Conservation (phyloP, 2,888 invertebrate species). For the Carcina quercana region DNA sequence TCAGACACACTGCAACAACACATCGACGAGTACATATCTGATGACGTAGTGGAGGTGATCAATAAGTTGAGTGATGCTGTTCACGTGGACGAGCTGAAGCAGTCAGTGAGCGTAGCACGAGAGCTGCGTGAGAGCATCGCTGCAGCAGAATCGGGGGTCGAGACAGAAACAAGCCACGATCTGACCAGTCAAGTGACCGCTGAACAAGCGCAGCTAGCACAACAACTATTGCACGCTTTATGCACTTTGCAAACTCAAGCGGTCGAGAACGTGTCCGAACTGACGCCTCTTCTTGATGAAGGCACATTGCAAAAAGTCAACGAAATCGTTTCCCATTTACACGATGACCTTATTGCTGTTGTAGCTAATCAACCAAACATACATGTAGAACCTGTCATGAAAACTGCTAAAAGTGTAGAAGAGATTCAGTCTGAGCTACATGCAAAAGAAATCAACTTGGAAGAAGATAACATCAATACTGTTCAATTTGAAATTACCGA, state of each 20-base stretch:
- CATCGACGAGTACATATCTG: conserved; percentile 34
- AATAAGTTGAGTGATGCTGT: conserved; percentile 21
- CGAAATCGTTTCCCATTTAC: conserved; percentile 1
- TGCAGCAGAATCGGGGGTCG: background rate
- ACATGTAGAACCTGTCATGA: too few species aligned
- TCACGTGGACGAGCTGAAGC: conserved; percentile 24
- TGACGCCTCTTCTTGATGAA: background rate
- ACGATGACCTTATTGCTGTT: conserved; percentile 3
- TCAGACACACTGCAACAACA: conserved; percentile 25
- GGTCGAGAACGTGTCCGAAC: background rate
- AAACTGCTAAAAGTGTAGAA: too few species aligned
- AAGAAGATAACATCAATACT: too few species aligned
- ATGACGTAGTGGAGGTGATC: conserved; percentile 25
- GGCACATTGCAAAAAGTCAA: background rate
- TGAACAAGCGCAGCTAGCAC: background rate
- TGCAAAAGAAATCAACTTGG: too few species aligned
- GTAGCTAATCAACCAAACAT: too few species aligned
- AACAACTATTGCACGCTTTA: conserved; percentile 6
- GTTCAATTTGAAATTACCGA: too few species aligned
- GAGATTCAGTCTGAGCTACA: too few species aligned
- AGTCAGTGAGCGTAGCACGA: conserved; percentile 29
- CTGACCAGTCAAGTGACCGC: background rate
- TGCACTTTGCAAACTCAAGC: background rate
- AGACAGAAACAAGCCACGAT: background rate
- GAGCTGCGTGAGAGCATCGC: conserved; percentile 21